Evolutionary conservation across 2,113 vertebrate genomes (phyloP).

Genomic region (Albula glossodonta): DNA sequence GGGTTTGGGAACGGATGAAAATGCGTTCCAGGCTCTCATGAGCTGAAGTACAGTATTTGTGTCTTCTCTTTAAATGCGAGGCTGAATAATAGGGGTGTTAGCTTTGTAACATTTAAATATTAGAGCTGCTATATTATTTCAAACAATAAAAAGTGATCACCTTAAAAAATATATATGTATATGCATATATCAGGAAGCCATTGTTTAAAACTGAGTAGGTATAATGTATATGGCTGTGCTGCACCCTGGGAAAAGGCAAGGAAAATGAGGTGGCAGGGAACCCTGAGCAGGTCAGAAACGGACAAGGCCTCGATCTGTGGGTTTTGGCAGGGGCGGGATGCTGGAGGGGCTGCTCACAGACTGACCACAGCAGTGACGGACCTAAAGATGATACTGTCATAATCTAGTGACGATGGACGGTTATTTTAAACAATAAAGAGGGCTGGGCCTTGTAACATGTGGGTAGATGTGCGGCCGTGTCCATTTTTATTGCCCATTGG

Average conservation of each 20-base stretch:
- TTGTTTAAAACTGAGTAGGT: background rate
- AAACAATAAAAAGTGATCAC: too few species aligned
- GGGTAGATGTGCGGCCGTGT: background rate
- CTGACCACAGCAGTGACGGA: background rate
- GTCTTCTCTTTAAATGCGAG: background rate
- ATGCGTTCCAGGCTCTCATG: background rate
- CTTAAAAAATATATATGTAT: too few species aligned
- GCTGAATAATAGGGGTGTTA: background rate
- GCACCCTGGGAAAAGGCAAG: background rate
- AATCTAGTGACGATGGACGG: background rate
- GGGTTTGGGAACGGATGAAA: background rate
- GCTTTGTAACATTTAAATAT: background rate
- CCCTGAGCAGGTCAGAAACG: background rate
- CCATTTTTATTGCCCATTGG: background rate
- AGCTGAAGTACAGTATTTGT: background rate
- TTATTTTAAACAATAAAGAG: background rate
- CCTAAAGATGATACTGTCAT: background rate
- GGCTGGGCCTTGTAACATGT: background rate
- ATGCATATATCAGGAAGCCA: background rate
- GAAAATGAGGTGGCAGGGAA: background rate
- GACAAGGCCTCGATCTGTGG: background rate
- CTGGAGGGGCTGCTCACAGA: background rate
- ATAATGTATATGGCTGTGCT: background rate
- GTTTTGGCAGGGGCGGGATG: background rate
- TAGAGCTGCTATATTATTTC: too few species aligned